phyloP scores from a whole-genome alignment of 2,797 vertebrate species.

The Amblyopsis hoosieri region DNA sequence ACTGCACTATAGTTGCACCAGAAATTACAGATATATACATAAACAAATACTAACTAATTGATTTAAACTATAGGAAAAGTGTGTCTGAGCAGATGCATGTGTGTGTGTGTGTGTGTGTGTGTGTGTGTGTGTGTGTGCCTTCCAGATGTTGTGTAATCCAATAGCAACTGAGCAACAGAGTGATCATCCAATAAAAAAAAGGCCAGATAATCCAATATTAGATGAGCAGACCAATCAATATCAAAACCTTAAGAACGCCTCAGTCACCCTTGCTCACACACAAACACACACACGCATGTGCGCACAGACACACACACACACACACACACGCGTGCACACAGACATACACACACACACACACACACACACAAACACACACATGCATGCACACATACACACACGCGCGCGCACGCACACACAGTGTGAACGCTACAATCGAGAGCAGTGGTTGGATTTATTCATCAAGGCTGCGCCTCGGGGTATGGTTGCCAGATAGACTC shows the following conservation, averaged over 20 bases:
- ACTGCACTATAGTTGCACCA: too few species aligned
- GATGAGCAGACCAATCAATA: slow-evolving; percentile 22
- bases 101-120: slow-evolving; percentile 1
- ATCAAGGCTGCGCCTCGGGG: slow-evolving; percentile 48
- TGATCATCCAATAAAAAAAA: slow-evolving; percentile 22
- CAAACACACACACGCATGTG: too few species aligned
- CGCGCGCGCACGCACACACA: too few species aligned
- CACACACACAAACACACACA: background rate
- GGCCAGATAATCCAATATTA: slow-evolving; percentile 27
- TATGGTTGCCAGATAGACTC: slow-evolving; percentile 24
- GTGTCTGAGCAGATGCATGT: background rate
- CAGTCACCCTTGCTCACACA: background rate
- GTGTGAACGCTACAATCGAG: slow-evolving; percentile 22
- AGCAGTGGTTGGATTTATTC: slow-evolving; percentile 50
- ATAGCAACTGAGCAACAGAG: slow-evolving; percentile 13
- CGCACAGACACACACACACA: background rate
- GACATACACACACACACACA: too few species aligned
- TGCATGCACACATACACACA: too few species aligned
- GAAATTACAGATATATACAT: too few species aligned
- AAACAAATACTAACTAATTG: too few species aligned
- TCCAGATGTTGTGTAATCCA: slow-evolving; percentile 25
- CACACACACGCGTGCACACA: background rate
- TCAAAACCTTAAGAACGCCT: background rate
- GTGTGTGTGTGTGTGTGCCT: slow-evolving; percentile 3
- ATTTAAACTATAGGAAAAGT: too few species aligned